A percentile compares a stretch with the other conserved stretches of the same genome.
phyloP scores from a whole-genome alignment of 2,797 vertebrate genomes.

The Falco cherrug region DNA sequence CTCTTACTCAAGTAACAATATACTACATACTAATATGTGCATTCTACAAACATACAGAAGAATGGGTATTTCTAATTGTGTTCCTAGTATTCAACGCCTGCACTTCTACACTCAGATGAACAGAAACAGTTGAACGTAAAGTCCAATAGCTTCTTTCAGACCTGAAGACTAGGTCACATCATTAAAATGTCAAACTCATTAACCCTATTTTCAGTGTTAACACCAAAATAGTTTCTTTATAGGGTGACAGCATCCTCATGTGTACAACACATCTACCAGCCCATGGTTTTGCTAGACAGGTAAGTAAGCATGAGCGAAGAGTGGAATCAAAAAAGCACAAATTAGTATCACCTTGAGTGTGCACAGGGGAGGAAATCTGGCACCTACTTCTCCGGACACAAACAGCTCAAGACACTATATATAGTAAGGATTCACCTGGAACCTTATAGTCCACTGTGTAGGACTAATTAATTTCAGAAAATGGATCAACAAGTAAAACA shows the following conservation, averaged over 20 bases:
- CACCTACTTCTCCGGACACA: neutral
- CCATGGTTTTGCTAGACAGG: neutral
- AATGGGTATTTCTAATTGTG: neutral
- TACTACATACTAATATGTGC: neutral
- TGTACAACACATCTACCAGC: neutral
- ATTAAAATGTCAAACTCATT: neutral
- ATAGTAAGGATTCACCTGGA: neutral
- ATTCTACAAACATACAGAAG: neutral
- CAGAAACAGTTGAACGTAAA: neutral
- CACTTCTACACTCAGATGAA: neutral
- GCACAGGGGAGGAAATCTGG: neutral
- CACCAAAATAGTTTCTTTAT: neutral
- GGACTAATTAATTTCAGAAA: neutral
- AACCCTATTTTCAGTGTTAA: neutral
- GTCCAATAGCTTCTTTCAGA: neutral
- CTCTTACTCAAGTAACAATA: neutral
- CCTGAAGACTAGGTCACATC: neutral
- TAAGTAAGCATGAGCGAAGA: neutral
- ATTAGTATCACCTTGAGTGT: neutral
- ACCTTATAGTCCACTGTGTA: neutral
- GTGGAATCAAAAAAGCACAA: neutral
- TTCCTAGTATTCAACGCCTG: neutral
- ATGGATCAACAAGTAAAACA: neutral
- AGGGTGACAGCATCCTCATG: neutral
- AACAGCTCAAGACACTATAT: neutral